These are phyloP conservation scores for Idris sp. DNA, from an alignment of 1,140 invertebrate genomes.

Conservation along the genomic window DNA sequence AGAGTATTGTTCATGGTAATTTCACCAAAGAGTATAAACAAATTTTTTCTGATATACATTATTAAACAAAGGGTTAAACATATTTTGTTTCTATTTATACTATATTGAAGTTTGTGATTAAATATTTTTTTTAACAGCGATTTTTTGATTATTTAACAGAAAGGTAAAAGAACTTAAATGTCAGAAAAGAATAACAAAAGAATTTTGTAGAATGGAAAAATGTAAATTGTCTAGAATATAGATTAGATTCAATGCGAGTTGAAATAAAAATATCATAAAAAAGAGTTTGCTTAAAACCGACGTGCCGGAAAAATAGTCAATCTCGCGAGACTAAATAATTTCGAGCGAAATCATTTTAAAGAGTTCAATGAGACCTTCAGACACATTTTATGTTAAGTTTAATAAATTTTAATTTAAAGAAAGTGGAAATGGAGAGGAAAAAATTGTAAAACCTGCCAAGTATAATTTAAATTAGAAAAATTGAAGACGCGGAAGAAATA, in stretches of 20 bases:
- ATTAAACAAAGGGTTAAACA: too few relatives aligned
- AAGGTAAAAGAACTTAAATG: too few relatives aligned
- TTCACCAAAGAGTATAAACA: too few relatives aligned
- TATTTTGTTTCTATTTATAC: too few relatives aligned
- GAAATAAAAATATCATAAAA: conserved; percentile 1
- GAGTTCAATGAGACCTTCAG: conserved; percentile 20
- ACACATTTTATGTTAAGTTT: conserved; percentile 10
- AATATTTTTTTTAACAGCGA: too few relatives aligned
- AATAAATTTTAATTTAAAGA: conserved; percentile 20
- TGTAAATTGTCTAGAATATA: conserved; percentile 6
- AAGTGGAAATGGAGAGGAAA: conserved; percentile 20
- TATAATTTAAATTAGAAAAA: conserved; percentile 26
- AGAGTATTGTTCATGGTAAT: too few relatives aligned
- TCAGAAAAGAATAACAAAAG: background rate
- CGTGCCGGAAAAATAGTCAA: conserved; percentile 1
- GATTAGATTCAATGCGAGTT: background rate
- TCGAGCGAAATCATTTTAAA: conserved; percentile 20
- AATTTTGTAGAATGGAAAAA: conserved; percentile 7
- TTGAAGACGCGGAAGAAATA: conserved; percentile 9
- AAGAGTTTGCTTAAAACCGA: background rate
- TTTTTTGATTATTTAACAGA: too few relatives aligned
- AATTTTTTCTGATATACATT: too few relatives aligned
- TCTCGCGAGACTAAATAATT: conserved; percentile 18
- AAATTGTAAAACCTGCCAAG: conserved; percentile 10
- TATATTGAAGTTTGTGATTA: too few relatives aligned